These are phyloP conservation scores for Bruchidius siliquastri DNA, from an alignment of 2,888 invertebrate genomes.

Conservation along the genomic window DNA sequence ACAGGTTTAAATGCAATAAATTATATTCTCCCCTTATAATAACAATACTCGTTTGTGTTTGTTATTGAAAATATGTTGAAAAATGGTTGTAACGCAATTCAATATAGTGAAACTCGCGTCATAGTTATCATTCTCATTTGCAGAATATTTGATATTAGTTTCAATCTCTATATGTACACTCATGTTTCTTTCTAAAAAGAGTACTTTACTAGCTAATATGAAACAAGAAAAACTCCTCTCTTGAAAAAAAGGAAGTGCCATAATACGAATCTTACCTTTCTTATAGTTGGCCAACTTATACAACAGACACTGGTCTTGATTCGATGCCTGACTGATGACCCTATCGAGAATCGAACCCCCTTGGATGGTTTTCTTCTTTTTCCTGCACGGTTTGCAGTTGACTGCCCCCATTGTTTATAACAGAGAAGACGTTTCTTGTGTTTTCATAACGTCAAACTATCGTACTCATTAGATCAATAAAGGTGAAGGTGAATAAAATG, in stretches of 20 bases:
- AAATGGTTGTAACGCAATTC: too few relatives aligned
- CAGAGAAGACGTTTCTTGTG: constrained; percentile 5
- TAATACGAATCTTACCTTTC: constrained; percentile 55
- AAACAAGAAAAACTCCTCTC: not conserved
- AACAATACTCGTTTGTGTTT: too few relatives aligned
- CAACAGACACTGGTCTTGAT: constrained; percentile 79
- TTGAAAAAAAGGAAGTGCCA: not conserved
- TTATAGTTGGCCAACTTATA: constrained; percentile 88
- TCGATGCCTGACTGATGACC: constrained; percentile 83
- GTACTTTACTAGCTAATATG: not conserved
- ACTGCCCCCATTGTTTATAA: constrained; percentile 45
- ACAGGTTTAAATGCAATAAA: too few relatives aligned
- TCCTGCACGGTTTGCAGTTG: constrained; percentile 46
- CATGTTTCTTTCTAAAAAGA: too few relatives aligned
- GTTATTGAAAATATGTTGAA: too few relatives aligned
- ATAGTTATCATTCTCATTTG: too few relatives aligned
- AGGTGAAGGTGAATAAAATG: constrained; percentile 31
- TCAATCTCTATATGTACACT: not conserved
- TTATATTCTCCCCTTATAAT: too few relatives aligned
- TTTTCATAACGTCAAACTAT: constrained; percentile 4
- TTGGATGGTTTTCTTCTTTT: constrained; percentile 47
- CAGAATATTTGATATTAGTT: too few relatives aligned
- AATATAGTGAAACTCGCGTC: too few relatives aligned
- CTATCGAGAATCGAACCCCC: constrained; percentile 81
- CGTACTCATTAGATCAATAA: constrained; percentile 21